phyloP scores from a whole-genome alignment of 2,113 vertebrate species.

The Micronycteris hirsuta region DNA sequence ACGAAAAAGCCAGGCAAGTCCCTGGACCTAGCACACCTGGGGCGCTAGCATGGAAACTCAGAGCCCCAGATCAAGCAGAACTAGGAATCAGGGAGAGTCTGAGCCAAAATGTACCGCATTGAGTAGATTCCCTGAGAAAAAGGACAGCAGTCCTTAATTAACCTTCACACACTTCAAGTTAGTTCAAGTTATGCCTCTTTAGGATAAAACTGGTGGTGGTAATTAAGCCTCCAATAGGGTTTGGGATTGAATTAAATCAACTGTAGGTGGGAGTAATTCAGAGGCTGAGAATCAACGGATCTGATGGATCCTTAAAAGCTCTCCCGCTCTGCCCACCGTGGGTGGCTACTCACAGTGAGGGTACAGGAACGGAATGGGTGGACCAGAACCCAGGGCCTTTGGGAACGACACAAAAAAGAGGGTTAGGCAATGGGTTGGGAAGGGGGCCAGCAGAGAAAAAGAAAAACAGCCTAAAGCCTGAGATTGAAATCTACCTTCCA shows the following conservation, averaged over 20 bases:
- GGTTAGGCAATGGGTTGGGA: neutral
- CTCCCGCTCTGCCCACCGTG: neutral
- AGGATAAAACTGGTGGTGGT: neutral
- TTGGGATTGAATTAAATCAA: neutral
- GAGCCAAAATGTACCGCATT: neutral
- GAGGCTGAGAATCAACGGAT: neutral
- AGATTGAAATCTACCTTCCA: neutral
- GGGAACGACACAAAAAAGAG: neutral
- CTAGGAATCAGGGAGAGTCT: neutral
- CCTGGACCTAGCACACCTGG: neutral
- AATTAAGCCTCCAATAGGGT: neutral
- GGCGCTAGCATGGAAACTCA: neutral
- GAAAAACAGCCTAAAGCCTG: neutral
- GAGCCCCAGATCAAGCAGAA: neutral
- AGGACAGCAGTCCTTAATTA: neutral
- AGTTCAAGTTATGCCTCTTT: neutral
- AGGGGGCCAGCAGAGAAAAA: neutral
- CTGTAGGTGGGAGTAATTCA: neutral
- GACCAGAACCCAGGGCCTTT: neutral
- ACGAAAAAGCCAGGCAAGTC: neutral
- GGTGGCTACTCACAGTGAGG: neutral
- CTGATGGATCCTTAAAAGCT: neutral
- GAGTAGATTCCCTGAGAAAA: neutral
- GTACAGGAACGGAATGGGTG: neutral
- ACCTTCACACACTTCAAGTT: neutral